phyloP scores from a whole-genome alignment of 2,113 vertebrate genomes.

The Sphyrna mokarran region DNA sequence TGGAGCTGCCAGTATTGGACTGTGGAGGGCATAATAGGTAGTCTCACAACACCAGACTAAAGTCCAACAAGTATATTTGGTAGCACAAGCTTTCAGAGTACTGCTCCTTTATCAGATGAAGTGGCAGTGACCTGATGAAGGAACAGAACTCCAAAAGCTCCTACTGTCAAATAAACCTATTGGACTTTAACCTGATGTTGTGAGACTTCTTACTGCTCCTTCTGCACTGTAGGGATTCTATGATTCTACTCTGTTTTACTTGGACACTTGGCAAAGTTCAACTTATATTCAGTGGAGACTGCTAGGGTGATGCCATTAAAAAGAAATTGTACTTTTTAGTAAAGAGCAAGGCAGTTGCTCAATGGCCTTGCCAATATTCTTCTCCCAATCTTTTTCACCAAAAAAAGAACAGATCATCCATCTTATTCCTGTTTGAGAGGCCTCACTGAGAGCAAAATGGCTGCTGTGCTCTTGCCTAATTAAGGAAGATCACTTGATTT shows the following conservation, averaged over 20 bases:
- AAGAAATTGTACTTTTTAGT: neutral
- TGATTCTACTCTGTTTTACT: neutral
- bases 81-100: no score
- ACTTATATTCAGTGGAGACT: neutral
- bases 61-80: no score
- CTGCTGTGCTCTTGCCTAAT: neutral
- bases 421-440: neutral
- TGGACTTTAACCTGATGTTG: no score
- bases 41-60: no score
- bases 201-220: no score
- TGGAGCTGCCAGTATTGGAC: no score
- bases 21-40: no score
- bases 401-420: neutral
- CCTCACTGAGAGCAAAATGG: neutral
- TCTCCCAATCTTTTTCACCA: neutral
- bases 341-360: neutral
- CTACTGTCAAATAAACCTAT: no score
- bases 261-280: neutral
- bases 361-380: neutral
- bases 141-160: no score
- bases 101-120: no score
- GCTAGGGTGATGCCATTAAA: neutral
- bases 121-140: no score
- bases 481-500: neutral
- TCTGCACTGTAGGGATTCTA: no score